phyloP scores from a whole-genome alignment of 2,113 vertebrate genomes.

The Galbula dea region DNA sequence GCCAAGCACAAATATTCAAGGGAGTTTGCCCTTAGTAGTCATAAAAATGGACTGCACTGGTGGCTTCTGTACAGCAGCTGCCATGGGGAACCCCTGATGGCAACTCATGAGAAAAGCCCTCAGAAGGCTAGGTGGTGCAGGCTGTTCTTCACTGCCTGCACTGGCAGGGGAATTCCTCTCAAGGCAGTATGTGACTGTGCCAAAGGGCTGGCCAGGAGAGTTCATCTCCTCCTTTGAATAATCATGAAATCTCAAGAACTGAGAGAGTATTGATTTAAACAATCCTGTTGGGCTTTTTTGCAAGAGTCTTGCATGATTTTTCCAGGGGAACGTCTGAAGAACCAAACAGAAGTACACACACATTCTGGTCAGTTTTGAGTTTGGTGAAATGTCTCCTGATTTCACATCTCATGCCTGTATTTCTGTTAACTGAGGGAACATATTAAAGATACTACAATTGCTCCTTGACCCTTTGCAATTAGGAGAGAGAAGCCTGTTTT shows the following conservation, averaged over 20 bases:
- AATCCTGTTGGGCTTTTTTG: not conserved
- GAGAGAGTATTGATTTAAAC: not conserved
- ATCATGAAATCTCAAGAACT: not conserved
- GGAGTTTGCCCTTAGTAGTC: not conserved
- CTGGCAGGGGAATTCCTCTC: fast-evolving
- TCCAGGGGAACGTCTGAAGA: not conserved
- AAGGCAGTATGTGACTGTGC: not conserved
- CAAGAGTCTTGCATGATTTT: not conserved
- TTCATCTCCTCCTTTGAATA: not conserved
- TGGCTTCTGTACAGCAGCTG: not conserved
- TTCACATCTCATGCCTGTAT: not conserved
- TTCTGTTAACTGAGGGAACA: not conserved
- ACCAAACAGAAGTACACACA: not conserved
- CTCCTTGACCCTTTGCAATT: not conserved
- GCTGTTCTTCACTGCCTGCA: not conserved
- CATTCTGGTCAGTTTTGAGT: fast-evolving
- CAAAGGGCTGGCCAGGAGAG: not conserved
- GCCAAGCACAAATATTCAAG: not conserved
- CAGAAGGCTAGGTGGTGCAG: not conserved
- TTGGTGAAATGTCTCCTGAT: not conserved
- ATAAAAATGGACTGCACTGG: not conserved
- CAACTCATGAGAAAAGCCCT: not conserved
- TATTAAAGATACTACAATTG: not conserved
- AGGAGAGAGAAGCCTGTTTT: not conserved
- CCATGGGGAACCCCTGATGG: not conserved